Evolutionary conservation across 1,140 invertebrate genomes (phyloP).

Genomic region (Conus ventricosus): DNA sequence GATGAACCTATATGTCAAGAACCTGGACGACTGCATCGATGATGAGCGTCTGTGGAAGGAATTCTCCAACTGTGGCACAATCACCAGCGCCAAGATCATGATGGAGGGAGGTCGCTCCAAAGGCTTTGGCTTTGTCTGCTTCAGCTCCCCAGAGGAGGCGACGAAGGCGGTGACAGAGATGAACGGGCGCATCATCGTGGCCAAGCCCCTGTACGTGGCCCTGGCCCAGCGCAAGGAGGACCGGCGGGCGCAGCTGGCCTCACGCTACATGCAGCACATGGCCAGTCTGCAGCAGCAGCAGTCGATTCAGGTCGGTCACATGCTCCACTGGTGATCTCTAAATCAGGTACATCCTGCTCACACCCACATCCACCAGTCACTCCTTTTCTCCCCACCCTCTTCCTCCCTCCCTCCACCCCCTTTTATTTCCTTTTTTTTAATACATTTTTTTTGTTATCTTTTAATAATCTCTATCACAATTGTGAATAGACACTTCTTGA

Average conservation of each 20-base stretch:
- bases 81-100: conserved; percentile 88
- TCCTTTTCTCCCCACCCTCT: neutral
- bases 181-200: conserved; percentile 97
- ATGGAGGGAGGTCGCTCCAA: conserved; percentile 80
- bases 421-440: too few species aligned
- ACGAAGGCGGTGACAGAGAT: conserved; percentile 99
- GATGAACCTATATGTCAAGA: conserved; percentile 99
- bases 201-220: conserved; percentile 98
- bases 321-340: conserved; percentile 82
- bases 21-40: conserved; percentile 97
- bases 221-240: conserved; percentile 99
- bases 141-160: conserved; percentile 94
- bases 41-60: conserved; percentile 96
- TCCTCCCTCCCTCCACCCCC: too few species aligned
- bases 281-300: conserved; percentile 93
- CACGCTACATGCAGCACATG: conserved; percentile 97
- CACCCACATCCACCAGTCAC: neutral
- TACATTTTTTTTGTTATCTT: too few species aligned
- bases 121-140: conserved; percentile 99
- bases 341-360: neutral
- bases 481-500: too few species aligned
- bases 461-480: too few species aligned
- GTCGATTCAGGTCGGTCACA: conserved; percentile 71
- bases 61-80: conserved; percentile 95
- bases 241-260: conserved; percentile 96